A percentile compares a stretch with the other conserved stretches of the same genome.
Evolutionary conservation across 2,113 vertebrate genomes (phyloP).

Genomic region (Nematolebias whitei): DNA sequence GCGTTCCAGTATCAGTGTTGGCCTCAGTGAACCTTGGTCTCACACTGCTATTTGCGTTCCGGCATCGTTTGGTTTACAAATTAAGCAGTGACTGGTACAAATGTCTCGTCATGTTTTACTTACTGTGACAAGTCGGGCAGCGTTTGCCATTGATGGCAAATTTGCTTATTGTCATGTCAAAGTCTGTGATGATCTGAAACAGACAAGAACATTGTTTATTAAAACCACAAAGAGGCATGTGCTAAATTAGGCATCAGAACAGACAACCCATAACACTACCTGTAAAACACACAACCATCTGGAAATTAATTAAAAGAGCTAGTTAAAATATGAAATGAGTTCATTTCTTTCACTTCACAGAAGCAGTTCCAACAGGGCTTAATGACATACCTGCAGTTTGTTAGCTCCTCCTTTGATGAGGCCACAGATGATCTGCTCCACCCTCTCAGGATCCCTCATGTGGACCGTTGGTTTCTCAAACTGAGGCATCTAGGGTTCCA

Average conservation of each 20-base stretch:
- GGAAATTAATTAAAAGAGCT: neutral
- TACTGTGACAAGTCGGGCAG: slow-evolving; percentile 96
- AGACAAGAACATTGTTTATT: neutral
- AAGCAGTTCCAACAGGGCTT: neutral
- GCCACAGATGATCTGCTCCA: slow-evolving; percentile 95
- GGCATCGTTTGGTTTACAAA: no score
- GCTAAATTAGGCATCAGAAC: neutral
- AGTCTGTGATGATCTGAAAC: slow-evolving; percentile 96
- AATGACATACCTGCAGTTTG: slow-evolving; percentile 90
- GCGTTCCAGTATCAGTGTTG: no score
- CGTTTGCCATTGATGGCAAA: slow-evolving; percentile 93
- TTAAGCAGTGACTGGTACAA: neutral
- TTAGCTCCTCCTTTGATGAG: slow-evolving; percentile 95
- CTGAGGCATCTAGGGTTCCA: slow-evolving; percentile 90
- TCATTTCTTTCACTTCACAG: no score
- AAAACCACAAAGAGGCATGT: neutral
- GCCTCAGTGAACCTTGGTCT: no score
- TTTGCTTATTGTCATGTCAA: slow-evolving; percentile 98
- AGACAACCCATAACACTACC: neutral
- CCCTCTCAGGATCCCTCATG: slow-evolving; percentile 90
- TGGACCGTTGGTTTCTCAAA: slow-evolving; percentile 94
- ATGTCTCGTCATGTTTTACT: slow-evolving; percentile 61
- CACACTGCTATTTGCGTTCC: no score
- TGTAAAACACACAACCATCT: neutral
- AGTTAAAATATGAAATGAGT: neutral